Conservation (phyloP, 2,888 invertebrate genomes). For the Drosophila ezoana region DNA sequence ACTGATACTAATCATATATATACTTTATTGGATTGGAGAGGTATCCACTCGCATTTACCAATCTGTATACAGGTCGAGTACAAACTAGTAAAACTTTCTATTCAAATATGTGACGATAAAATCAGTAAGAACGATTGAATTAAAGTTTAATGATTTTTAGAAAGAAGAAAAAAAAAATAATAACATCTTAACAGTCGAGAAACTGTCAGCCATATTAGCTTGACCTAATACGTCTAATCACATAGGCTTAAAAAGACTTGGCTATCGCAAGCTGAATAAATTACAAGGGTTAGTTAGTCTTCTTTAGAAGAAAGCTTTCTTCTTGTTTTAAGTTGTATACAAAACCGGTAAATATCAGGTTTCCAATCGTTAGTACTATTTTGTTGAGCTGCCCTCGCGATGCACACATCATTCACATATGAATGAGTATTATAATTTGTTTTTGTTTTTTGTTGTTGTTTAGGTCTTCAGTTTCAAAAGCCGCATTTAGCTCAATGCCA, state of each 20-base stretch:
- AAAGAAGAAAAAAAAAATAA: too few species aligned
- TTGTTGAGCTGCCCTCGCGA: slow-evolving; percentile 40
- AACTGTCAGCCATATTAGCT: not conserved
- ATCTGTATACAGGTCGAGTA: too few species aligned
- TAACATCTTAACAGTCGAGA: not conserved
- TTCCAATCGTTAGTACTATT: not conserved
- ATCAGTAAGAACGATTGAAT: too few species aligned
- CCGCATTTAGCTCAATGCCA: slow-evolving; percentile 72
- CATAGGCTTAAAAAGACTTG: not conserved
- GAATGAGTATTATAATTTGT: slow-evolving; percentile 58
- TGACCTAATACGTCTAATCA: not conserved
- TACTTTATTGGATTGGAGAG: too few species aligned
- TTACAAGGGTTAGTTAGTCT: not conserved
- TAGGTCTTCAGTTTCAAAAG: slow-evolving; percentile 64
- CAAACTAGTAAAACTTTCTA: too few species aligned
- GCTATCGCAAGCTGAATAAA: slow-evolving; percentile 5
- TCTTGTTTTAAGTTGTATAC: not conserved
- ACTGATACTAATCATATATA: too few species aligned
- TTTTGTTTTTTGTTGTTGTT: slow-evolving; percentile 36
- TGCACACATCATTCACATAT: slow-evolving; percentile 12
- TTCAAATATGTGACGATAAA: too few species aligned
- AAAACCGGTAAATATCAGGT: not conserved
- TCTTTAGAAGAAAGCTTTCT: not conserved
- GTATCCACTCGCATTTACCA: too few species aligned
- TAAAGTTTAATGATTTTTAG: too few species aligned